These are phyloP conservation scores for Phyllostomus hastatus DNA, from an alignment of 2,113 vertebrate genomes.

Conservation along the genomic window DNA sequence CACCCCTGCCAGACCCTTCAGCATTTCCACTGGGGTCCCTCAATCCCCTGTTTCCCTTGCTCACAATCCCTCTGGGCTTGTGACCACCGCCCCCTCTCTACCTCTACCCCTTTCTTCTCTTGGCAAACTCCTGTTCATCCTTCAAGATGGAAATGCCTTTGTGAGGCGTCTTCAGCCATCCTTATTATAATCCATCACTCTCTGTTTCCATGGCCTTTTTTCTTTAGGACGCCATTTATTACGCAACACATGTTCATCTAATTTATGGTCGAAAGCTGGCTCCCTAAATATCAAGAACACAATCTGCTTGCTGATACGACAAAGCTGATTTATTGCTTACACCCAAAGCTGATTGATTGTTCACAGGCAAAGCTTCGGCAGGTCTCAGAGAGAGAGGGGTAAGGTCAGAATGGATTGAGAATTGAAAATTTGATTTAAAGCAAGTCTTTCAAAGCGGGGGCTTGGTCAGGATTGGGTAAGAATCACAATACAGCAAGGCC, in stretches of 20 bases:
- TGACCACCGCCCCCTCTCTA: not conserved
- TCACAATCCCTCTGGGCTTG: not conserved
- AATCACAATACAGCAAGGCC: not conserved
- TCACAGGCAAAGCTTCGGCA: not conserved
- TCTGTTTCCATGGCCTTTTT: not conserved
- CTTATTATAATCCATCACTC: not conserved
- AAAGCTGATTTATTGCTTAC: not conserved
- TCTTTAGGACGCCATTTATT: not conserved
- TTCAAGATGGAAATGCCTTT: not conserved
- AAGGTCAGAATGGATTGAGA: conserved; percentile 5
- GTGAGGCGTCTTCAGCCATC: not conserved
- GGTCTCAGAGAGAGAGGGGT: not conserved
- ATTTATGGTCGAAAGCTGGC: not conserved
- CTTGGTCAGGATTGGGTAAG: not conserved
- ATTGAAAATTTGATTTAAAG: not conserved
- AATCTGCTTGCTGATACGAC: not conserved
- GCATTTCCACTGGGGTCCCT: not conserved
- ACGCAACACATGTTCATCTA: not conserved
- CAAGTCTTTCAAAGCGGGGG: not conserved
- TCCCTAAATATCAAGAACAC: not conserved
- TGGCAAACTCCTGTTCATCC: not conserved
- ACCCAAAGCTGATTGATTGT: not conserved
- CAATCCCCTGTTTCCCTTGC: not conserved
- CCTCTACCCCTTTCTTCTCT: not conserved
- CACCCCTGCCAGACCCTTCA: not conserved